A percentile compares a stretch with the other conserved stretches of the same genome.
Evolutionary conservation across 2,113 vertebrate genomes (phyloP).

Genomic region (Sterrhoptilus dennistouni): DNA sequence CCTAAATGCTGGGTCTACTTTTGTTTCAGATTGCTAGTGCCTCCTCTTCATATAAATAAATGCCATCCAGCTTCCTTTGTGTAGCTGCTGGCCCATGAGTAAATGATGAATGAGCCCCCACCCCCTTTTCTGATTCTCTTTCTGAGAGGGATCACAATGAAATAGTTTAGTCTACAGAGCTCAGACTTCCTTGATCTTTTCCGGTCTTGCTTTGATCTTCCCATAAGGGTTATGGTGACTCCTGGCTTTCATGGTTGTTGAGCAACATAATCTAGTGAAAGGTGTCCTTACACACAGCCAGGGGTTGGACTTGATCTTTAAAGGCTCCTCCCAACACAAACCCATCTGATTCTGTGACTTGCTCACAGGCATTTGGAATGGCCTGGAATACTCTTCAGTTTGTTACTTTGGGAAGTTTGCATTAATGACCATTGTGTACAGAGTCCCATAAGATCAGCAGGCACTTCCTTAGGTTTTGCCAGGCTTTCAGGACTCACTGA

Average conservation of each 20-base stretch:
- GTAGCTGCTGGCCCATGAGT: background rate
- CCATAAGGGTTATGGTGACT: background rate
- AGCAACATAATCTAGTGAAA: background rate
- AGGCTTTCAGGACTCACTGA: background rate
- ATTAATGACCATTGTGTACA: background rate
- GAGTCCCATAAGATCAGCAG: background rate
- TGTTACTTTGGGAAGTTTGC: background rate
- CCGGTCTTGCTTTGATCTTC: background rate
- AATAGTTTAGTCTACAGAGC: slow-evolving; percentile 17
- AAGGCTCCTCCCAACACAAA: background rate
- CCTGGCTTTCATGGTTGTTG: background rate
- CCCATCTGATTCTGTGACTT: background rate
- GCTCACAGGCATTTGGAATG: background rate
- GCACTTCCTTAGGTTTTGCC: background rate
- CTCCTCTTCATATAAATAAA: background rate
- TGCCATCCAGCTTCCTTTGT: background rate
- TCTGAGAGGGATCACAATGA: background rate
- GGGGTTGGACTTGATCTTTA: background rate
- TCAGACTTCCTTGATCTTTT: slow-evolving; percentile 10
- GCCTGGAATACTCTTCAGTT: background rate
- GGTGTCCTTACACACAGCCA: background rate
- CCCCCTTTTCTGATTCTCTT: background rate
- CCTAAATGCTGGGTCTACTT: background rate
- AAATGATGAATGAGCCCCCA: background rate
- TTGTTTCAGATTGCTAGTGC: background rate